Evolutionary conservation across 2,113 vertebrate genomes (phyloP).

Genomic region (Malurus elegans): DNA sequence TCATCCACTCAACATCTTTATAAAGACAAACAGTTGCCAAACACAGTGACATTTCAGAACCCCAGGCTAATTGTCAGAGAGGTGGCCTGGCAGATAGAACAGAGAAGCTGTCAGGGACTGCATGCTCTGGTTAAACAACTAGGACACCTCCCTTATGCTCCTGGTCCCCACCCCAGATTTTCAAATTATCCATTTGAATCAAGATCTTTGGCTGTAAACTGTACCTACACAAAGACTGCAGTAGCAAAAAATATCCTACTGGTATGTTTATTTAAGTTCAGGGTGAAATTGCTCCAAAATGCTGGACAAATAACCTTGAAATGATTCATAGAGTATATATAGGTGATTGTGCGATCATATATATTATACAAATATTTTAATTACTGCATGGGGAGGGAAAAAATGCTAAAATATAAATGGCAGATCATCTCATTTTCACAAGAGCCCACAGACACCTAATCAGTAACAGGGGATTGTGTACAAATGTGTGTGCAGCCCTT

Average conservation of each 20-base stretch:
- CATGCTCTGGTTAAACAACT: neutral
- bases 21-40: neutral
- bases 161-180: neutral
- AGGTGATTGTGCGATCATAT: neutral
- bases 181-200: neutral
- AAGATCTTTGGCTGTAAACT: neutral
- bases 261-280: neutral
- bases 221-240: neutral
- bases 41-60: neutral
- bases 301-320: neutral
- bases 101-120: neutral
- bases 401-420: neutral
- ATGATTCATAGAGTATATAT: neutral
- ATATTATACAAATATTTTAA: neutral
- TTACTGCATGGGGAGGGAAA: neutral
- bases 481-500: neutral
- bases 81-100: neutral
- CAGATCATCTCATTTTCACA: neutral
- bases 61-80: neutral
- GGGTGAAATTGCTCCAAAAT: neutral
- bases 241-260: neutral
- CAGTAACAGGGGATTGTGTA: neutral
- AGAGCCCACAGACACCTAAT: neutral
- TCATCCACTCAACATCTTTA: too few species aligned
- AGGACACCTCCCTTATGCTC: neutral